Base-by-base conservation (phyloP, 2,888 invertebrate genomes). In the Acronicta psi region DNA sequence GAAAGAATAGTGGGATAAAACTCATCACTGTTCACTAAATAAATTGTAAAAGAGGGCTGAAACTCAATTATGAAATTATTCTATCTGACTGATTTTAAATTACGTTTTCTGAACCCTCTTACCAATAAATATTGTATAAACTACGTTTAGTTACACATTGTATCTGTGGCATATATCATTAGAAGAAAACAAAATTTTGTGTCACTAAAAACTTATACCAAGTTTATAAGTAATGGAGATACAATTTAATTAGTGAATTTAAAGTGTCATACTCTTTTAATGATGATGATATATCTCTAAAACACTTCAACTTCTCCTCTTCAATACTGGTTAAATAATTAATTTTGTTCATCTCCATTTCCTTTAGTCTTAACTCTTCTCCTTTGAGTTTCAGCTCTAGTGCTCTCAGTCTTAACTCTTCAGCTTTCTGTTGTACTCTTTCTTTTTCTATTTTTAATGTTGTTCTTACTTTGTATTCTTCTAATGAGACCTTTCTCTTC, bases 301-400 rank as follows among this genome's bases (percentile, higher is more conserved):
- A 85, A 64, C 82, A 85, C 41, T 83, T 85, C 0, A 85, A 49
- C 66, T 85, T 85, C 51, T 85, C 85, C 29, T 85, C 85, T 47
- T 85, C 85, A 50, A 85, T 73, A 50, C 70, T 83, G 13, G 84
- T 85, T 38, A 85, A 68, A 61, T 83, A 81, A 29, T 84, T 85
- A 6, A 85, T 81, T 75, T 85, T 85, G 41, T 82, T 83, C 81
- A 85, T 85, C 56, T 85, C 86, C 7, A 77, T 74, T 62, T 85
- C 86, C 49, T 85, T 83, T 52, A 85, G 55, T 71, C 75, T 79
- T 52, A 85, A 69, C 42, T 85, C 85, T 40, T 85, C 85, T 68
- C 81, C 83, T 73, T 83, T 85, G 1, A 85, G 56, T 31, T 85
- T 85, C 41, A 85, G 56, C 49, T 85, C 85, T 29, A 85, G 52